Evolutionary conservation across 2,888 invertebrate species (phyloP).

Genomic region (Lasioglossum vierecki): DNA sequence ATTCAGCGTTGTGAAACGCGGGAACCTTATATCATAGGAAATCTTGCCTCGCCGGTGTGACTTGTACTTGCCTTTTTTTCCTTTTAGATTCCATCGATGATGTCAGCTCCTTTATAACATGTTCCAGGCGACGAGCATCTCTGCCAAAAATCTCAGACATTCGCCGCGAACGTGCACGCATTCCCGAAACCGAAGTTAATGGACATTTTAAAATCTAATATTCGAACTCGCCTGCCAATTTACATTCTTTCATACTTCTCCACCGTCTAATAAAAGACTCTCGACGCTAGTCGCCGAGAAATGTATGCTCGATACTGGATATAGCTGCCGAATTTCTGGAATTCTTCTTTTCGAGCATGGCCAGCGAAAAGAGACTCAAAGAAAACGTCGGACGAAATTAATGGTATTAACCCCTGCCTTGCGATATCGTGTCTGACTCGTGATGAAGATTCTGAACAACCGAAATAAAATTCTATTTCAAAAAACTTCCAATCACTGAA

Average conservation of each 20-base stretch:
- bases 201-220: not conserved
- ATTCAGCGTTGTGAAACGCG: constrained; percentile 48
- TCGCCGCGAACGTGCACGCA: not conserved
- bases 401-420: no score
- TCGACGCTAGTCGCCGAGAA: not conserved
- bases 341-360: not conserved
- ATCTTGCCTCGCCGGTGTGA: constrained; percentile 33
- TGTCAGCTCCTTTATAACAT: constrained; percentile 29
- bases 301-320: not conserved
- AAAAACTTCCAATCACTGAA: no score
- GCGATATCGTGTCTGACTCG: no score
- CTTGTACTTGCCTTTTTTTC: constrained; percentile 21
- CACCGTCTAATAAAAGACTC: not conserved
- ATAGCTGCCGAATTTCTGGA: not conserved
- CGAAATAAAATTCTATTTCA: no score
- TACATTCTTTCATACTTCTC: not conserved
- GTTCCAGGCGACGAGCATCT: not conserved
- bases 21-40: constrained; percentile 40
- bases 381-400: no score
- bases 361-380: not conserved
- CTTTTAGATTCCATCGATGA: constrained; percentile 42
- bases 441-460: no score
- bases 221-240: not conserved
- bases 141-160: not conserved
- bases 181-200: not conserved